Conservation (phyloP, 1,140 invertebrate genomes). For the Monochamus saltuarius region DNA sequence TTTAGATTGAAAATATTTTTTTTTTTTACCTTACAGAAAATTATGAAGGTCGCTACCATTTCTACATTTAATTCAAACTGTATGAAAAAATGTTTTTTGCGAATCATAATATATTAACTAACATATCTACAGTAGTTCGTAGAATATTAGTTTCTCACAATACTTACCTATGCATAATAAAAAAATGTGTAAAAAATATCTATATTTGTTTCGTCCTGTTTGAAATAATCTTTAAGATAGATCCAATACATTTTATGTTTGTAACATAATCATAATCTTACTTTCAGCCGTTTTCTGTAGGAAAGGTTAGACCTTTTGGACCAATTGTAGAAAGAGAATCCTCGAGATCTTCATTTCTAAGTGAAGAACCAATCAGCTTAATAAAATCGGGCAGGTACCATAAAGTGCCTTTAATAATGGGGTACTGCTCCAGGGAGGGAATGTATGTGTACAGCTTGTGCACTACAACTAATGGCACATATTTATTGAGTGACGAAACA, state of each 20-base stretch:
- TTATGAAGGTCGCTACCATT: too few relatives aligned
- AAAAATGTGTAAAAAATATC: too few relatives aligned
- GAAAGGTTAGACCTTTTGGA: slow-evolving; percentile 51
- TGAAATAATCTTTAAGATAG: too few relatives aligned
- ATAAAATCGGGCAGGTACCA: slow-evolving; percentile 47
- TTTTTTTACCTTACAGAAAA: too few relatives aligned
- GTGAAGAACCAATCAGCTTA: slow-evolving; percentile 53
- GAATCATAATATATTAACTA: too few relatives aligned
- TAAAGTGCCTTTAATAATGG: slow-evolving; percentile 57
- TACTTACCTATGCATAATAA: too few relatives aligned
- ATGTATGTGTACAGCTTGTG: slow-evolving; percentile 52
- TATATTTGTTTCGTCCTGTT: too few relatives aligned
- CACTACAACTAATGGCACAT: slow-evolving; percentile 49
- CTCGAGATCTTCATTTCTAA: slow-evolving; percentile 50
- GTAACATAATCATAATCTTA: slow-evolving; percentile 4
- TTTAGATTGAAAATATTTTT: too few relatives aligned
- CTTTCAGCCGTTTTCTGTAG: slow-evolving; percentile 46
- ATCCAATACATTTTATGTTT: slow-evolving; percentile 1
- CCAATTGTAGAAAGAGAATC: slow-evolving; percentile 54
- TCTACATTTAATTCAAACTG: too few relatives aligned
- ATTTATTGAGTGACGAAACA: slow-evolving; percentile 27
- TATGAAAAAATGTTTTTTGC: too few relatives aligned
- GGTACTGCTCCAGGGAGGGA: slow-evolving; percentile 51
- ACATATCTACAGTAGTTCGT: too few relatives aligned
- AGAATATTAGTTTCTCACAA: too few relatives aligned